Percentiles rank a stretch among this genome's conserved stretches.
Evolutionary conservation across 35 echinoderm and acorn worm species (phyloP).

Genomic region (Anneissia japonica): DNA sequence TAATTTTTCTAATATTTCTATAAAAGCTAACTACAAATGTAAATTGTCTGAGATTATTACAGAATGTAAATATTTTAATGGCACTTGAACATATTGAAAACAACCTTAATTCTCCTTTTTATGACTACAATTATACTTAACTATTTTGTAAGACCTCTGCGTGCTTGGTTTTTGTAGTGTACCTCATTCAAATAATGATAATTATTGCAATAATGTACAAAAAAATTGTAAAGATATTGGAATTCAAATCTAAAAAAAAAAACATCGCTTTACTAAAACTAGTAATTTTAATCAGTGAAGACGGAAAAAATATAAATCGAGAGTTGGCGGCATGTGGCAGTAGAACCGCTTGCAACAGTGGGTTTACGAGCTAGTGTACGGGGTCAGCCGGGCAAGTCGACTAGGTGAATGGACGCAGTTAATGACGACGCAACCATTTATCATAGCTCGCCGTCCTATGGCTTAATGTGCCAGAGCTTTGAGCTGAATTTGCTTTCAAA

Average conservation of each 20-base stretch:
- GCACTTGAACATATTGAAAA: neutral
- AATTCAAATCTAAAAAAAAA: neutral
- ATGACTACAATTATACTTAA: neutral
- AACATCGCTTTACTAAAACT: neutral
- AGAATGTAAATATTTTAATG: neutral
- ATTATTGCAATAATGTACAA: neutral
- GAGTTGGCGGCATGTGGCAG: neutral
- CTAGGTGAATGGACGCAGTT: slow-evolving; percentile 1
- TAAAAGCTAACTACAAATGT: too few relatives aligned
- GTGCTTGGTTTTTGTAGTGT: neutral
- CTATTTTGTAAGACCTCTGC: too few relatives aligned
- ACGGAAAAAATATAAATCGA: neutral
- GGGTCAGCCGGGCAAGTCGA: neutral
- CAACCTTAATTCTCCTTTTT: neutral
- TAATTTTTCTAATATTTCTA: too few relatives aligned
- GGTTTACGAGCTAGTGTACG: neutral
- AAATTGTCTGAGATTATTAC: too few relatives aligned
- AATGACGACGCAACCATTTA: neutral
- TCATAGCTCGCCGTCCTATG: neutral
- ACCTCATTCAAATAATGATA: neutral
- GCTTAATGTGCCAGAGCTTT: neutral
- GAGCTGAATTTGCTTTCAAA: neutral
- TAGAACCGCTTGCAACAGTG: neutral
- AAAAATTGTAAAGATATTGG: neutral
- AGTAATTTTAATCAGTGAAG: neutral